Evolutionary conservation across 2,888 invertebrate species (phyloP).

Genomic region (Papilio protenor): DNA sequence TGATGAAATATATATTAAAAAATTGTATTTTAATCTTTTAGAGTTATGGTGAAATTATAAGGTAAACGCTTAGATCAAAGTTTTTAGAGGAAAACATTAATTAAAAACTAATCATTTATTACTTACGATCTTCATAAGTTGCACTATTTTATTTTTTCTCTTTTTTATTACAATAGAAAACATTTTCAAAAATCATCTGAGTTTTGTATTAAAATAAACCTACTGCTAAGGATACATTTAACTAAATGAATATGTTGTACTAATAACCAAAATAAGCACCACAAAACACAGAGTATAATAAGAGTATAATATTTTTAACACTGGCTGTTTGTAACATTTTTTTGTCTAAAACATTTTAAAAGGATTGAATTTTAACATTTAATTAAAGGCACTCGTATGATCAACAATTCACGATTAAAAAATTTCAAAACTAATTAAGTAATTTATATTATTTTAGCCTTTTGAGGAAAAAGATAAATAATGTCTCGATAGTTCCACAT

Average conservation of each 20-base stretch:
- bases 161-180: slow-evolving; percentile 35
- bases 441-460: not conserved
- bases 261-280: too few species aligned
- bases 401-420: not conserved
- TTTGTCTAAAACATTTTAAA: too few species aligned
- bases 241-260: not conserved
- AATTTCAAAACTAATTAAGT: not conserved
- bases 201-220: not conserved
- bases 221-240: not conserved
- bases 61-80: not conserved
- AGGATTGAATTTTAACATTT: too few species aligned
- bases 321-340: too few species aligned
- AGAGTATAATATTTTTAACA: too few species aligned
- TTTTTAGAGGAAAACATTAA: not conserved
- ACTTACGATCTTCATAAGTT: slow-evolving; percentile 61
- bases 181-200: slow-evolving; percentile 53
- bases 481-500: not conserved
- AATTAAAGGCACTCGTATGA: not conserved
- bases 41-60: too few species aligned
- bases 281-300: too few species aligned
- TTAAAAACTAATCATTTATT: slow-evolving; percentile 5
- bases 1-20: too few species aligned
- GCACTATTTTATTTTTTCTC: slow-evolving; percentile 55
- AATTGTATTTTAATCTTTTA: too few species aligned
- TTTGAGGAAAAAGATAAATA: slow-evolving; percentile 26